Percentiles rank a stretch among this genome's conserved stretches.
Evolutionary conservation across 2,888 invertebrate species (phyloP).

Genomic region (Steinernema carpocapsae): DNA sequence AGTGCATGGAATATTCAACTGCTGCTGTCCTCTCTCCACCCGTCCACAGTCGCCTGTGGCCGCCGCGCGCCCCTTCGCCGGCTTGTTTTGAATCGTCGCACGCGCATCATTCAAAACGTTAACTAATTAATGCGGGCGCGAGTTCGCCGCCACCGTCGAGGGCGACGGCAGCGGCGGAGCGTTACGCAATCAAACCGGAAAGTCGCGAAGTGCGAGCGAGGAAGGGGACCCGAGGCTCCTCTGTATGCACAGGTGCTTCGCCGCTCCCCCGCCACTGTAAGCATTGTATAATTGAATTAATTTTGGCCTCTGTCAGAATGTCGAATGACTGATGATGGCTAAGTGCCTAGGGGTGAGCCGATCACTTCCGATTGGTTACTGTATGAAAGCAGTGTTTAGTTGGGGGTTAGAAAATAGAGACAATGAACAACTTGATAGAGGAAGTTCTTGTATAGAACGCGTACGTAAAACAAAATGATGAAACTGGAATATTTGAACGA

Average conservation of each 20-base stretch:
- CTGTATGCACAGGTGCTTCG: slow-evolving; percentile 23
- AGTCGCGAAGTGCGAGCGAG: not conserved
- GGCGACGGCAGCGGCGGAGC: slow-evolving; percentile 7
- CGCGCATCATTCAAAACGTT: slow-evolving; percentile 35
- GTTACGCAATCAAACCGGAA: slow-evolving; percentile 32
- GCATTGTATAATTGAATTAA: slow-evolving; percentile 33
- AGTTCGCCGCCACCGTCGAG: not conserved
- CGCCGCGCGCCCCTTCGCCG: not conserved
- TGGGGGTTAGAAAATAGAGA: too few relatives aligned
- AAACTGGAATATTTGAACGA: too few relatives aligned
- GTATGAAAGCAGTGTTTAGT: too few relatives aligned
- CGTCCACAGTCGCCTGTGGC: not conserved
- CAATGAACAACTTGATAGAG: too few relatives aligned
- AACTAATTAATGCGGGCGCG: slow-evolving; percentile 32
- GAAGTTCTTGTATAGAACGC: too few relatives aligned
- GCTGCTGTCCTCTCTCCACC: not conserved
- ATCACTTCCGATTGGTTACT: too few relatives aligned
- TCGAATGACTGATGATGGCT: too few relatives aligned
- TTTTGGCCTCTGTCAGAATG: not conserved
- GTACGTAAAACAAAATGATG: too few relatives aligned
- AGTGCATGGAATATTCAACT: not conserved
- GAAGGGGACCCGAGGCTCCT: not conserved
- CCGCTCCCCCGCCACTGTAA: not conserved
- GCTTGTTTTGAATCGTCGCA: slow-evolving; percentile 34
- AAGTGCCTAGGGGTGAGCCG: too few relatives aligned